Conservation (phyloP, 2,888 invertebrate genomes). For the Aelia acuminata region DNA sequence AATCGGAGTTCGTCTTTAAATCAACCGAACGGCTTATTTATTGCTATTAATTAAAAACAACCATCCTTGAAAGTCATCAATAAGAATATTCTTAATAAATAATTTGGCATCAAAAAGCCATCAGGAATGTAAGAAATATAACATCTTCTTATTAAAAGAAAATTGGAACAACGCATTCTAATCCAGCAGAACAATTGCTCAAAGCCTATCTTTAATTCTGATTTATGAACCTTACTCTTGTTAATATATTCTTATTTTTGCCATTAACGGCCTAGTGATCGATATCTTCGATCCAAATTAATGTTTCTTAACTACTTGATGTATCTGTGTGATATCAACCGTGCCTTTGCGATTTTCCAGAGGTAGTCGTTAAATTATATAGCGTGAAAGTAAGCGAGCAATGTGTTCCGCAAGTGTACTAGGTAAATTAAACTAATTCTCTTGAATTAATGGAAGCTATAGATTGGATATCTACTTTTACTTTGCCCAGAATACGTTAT, state of each 20-base stretch:
- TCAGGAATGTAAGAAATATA: no score
- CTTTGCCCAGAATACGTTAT: background rate
- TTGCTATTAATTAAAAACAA: no score
- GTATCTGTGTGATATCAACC: background rate
- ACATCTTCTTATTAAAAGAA: no score
- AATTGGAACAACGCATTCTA: no score
- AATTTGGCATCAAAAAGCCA: no score
- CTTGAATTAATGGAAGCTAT: constrained; percentile 2
- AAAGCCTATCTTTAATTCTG: background rate
- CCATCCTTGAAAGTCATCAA: no score
- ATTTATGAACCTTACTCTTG: background rate
- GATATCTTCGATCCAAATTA: background rate
- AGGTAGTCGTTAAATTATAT: background rate
- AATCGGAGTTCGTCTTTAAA: no score
- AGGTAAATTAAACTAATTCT: constrained; percentile 8
- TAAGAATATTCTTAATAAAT: no score
- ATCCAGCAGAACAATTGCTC: background rate
- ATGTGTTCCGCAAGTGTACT: background rate
- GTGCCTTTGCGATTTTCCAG: background rate
- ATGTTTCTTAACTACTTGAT: background rate
- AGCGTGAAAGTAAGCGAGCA: background rate
- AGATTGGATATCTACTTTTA: constrained; percentile 20
- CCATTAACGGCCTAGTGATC: background rate
- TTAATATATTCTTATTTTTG: background rate
- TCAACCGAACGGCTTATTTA: no score